These are phyloP conservation scores for Leptinotarsa texana DNA, from an alignment of 1,140 invertebrate genomes.

Conservation along the genomic window DNA sequence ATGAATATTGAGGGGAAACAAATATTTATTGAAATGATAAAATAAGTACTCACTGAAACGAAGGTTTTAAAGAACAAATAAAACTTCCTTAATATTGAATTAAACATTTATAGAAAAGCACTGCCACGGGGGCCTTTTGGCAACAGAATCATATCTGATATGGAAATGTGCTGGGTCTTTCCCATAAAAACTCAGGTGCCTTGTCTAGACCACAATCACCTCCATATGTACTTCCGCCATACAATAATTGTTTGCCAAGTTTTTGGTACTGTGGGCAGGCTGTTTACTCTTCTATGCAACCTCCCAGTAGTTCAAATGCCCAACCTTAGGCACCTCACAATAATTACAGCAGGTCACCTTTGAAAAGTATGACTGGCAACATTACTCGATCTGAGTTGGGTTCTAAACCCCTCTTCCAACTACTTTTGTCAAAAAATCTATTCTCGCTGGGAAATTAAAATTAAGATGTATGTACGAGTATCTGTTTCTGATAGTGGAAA, in stretches of 20 bases:
- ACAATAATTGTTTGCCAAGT: slow-evolving; percentile 28
- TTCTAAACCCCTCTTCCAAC: too few species aligned
- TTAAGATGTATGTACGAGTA: too few species aligned
- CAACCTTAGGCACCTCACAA: slow-evolving; percentile 33
- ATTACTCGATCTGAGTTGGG: too few species aligned
- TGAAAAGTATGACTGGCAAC: slow-evolving; percentile 33
- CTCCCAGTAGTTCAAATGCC: slow-evolving; percentile 23
- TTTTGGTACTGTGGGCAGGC: slow-evolving; percentile 37
- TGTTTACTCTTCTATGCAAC: slow-evolving; percentile 48
- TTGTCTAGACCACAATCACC: slow-evolving; percentile 48
- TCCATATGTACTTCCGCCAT: slow-evolving; percentile 41
- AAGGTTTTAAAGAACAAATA: too few species aligned
- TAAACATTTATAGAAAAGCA: slow-evolving; percentile 50
- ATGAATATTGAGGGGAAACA: too few species aligned
- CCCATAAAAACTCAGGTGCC: slow-evolving; percentile 45
- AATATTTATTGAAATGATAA: too few species aligned
- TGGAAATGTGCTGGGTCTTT: slow-evolving; percentile 67
- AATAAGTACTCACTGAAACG: too few species aligned
- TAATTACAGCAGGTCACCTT: slow-evolving; percentile 36
- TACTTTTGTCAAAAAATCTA: too few species aligned
- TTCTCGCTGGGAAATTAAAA: too few species aligned
- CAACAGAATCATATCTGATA: slow-evolving; percentile 48
- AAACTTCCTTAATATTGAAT: slow-evolving; percentile 34
- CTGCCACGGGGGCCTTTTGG: slow-evolving; percentile 66
- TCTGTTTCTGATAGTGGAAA: too few species aligned